A percentile compares a stretch with the other conserved stretches of the same genome.
Conservation (phyloP, 2,888 invertebrate genomes). For the Tinea trinotella region DNA sequence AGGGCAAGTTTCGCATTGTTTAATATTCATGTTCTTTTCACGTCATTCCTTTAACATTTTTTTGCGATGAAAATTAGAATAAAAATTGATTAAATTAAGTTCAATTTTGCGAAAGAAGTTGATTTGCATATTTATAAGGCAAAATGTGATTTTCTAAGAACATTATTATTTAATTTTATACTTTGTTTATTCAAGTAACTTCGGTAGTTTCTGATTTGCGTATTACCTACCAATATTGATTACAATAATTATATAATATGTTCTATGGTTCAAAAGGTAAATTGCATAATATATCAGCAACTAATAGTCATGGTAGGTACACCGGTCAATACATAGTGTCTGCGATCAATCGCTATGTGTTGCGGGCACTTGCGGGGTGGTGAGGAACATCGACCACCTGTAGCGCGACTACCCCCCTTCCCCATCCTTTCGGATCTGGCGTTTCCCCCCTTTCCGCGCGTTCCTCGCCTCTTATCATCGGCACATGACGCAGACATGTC, state of each 20-base stretch:
- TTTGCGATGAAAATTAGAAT: slow-evolving; percentile 42
- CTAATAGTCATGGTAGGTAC: slow-evolving; percentile 28
- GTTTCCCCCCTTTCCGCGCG: slow-evolving; percentile 29
- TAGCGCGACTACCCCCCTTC: slow-evolving; percentile 37
- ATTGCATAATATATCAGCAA: slow-evolving; percentile 20
- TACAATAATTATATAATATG: too few species aligned
- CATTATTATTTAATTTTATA: background rate
- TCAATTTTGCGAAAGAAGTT: slow-evolving; percentile 50
- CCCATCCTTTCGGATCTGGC: slow-evolving; percentile 25
- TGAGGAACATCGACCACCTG: slow-evolving; percentile 52
- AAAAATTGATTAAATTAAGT: slow-evolving; percentile 49
- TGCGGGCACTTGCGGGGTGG: slow-evolving; percentile 30
- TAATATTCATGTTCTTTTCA: slow-evolving; percentile 15
- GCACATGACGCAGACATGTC: slow-evolving; percentile 63
- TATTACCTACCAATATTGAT: too few species aligned
- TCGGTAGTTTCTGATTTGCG: background rate
- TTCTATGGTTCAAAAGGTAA: too few species aligned
- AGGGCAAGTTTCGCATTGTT: background rate
- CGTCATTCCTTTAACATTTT: slow-evolving; percentile 20
- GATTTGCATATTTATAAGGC: slow-evolving; percentile 55
- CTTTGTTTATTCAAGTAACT: background rate
- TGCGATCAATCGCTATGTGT: slow-evolving; percentile 64
- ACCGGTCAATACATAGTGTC: slow-evolving; percentile 68
- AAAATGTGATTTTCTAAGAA: background rate
- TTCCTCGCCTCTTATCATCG: slow-evolving; percentile 32